These are phyloP conservation scores for Chloroclysta siterata DNA, from an alignment of 2,888 invertebrate species.

Conservation along the genomic window DNA sequence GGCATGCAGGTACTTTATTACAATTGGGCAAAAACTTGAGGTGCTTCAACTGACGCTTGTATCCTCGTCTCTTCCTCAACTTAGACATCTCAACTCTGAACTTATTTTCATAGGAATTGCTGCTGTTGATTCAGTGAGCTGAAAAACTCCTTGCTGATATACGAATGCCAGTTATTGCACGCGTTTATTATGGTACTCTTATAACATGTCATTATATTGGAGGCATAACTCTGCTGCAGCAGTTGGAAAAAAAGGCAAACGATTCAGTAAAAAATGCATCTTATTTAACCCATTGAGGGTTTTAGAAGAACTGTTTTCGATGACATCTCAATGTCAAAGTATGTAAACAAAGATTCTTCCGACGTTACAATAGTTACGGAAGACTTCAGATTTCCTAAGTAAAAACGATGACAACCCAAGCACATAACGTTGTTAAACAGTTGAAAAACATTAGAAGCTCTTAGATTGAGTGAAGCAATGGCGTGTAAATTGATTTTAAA, in stretches of 20 bases:
- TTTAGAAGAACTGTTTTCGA: no score
- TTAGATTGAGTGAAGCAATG: conserved; percentile 4
- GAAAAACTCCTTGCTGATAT: background rate
- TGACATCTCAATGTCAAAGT: no score
- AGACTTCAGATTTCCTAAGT: background rate
- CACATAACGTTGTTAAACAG: background rate
- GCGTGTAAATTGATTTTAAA: conserved; percentile 24
- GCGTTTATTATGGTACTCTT: no score
- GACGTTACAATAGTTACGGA: background rate
- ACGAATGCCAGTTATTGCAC: background rate
- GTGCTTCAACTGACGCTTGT: conserved; percentile 18
- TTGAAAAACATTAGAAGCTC: conserved; percentile 7
- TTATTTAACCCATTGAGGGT: no score
- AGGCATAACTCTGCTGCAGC: no score
- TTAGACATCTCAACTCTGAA: background rate
- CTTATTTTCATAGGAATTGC: background rate
- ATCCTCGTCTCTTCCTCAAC: background rate
- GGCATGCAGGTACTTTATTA: conserved; percentile 13
- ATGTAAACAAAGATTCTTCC: background rate
- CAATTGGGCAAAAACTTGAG: conserved; percentile 19
- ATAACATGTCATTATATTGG: no score
- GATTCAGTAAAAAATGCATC: no score
- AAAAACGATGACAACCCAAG: conserved; percentile 6
- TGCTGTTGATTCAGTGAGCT: background rate
- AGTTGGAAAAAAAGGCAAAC: background rate